Base-by-base conservation (phyloP, 2,113 vertebrate genomes). In the Leptobrachium ailaonicum region DNA sequence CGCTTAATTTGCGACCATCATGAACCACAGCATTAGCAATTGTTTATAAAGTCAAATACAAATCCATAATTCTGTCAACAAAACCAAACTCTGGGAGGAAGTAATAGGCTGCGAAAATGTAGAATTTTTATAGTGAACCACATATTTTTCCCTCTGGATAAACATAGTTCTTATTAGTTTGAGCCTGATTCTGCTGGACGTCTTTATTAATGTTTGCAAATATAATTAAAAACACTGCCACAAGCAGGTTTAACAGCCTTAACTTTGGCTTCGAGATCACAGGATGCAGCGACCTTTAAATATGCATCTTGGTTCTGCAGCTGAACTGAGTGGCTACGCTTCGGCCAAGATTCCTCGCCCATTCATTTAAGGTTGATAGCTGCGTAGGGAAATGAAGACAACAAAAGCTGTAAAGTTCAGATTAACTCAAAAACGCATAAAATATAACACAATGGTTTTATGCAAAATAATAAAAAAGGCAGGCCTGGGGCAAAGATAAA, bases 161-260 rank as follows among this genome's bases (percentile, higher is more conserved):
- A 80, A 80, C 71, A 64, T 40, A 78, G 71, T 73, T 80, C 67
- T 80, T 80, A 74, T 54, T 74, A 67, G 78, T 73, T 74, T 73
- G 63, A 73, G 63, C n/a, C 41, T 66, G 63, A 68, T 80, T 53
- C 66, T 80, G 71, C 74, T 80, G 71, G 71, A 80, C 73, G 42
- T 71, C 63, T 58, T 64, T 69, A 73, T 80, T 80, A 73, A 80
- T 58, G 71, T 74, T 80, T 80, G 71, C 78, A 80, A 73, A 73
- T 80, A 80, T 80, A 74, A 80, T 80, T 80, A 80, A 73, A 80
- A 74, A 73, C 78, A 80, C 77, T 41, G 58, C 62, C 63, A 63
- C 71, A 78, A 74, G 71, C 50, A 60, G 71, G 50, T 80, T 80
- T 80, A 56, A 80, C 54, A 50, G 73, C 78, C 42, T 73, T 42